Conservation (phyloP, 2,113 vertebrate species). For the Cygnus buccinator region DNA sequence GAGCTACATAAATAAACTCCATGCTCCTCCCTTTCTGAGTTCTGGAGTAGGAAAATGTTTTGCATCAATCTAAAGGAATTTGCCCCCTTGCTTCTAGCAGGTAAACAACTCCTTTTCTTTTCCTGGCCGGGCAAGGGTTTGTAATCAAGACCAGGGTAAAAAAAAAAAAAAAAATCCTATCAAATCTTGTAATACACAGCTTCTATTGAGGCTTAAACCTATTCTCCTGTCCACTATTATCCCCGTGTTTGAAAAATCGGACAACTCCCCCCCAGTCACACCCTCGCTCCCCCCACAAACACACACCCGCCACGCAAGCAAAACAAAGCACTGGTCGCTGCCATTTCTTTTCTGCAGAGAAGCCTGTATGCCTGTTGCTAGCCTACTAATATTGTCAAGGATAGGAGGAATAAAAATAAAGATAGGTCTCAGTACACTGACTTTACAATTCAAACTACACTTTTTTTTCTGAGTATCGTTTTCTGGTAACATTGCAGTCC, state of each 20-base stretch:
- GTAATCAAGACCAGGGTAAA: neutral
- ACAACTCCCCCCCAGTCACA: neutral
- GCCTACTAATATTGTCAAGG: neutral
- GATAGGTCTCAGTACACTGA: neutral
- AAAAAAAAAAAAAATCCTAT: neutral
- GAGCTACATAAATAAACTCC: slow-evolving; percentile 60
- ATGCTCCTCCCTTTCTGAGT: slow-evolving; percentile 33
- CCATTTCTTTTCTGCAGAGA: neutral
- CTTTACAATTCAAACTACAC: neutral
- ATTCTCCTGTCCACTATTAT: neutral
- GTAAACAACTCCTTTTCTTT: slow-evolving; percentile 57
- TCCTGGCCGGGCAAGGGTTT: neutral
- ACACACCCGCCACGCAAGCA: neutral
- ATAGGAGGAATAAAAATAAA: neutral
- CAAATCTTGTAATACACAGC: neutral
- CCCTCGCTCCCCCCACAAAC: neutral
- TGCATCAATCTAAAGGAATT: slow-evolving; percentile 65
- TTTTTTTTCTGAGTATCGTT: neutral
- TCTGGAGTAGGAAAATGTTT: slow-evolving; percentile 34
- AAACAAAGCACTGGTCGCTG: neutral
- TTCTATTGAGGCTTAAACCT: neutral
- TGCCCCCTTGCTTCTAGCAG: slow-evolving; percentile 59
- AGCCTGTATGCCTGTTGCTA: neutral
- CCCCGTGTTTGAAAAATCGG: neutral
- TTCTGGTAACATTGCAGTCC: neutral